Conservation (phyloP, 2,888 invertebrate species). For the Saturnia pavonia region DNA sequence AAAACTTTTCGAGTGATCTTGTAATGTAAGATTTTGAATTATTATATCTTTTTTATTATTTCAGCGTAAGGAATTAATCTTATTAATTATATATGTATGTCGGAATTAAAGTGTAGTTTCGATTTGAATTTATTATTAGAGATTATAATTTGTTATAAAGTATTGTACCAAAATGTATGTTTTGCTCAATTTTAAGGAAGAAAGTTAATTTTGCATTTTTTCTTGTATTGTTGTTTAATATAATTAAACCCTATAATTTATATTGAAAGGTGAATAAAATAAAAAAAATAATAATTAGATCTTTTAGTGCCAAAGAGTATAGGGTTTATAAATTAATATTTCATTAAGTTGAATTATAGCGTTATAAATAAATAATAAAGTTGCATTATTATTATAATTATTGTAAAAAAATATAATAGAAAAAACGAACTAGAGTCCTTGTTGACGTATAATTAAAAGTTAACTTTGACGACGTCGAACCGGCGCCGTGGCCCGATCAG, state of each 20-base stretch:
- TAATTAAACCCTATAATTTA: not conserved
- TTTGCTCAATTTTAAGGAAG: not conserved
- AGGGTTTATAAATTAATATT: slow-evolving; percentile 74
- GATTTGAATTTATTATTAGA: not conserved
- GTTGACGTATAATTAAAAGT: slow-evolving; percentile 64
- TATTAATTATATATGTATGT: slow-evolving; percentile 16
- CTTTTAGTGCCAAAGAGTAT: slow-evolving; percentile 77
- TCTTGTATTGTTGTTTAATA: not conserved
- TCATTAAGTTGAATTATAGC: slow-evolving; percentile 74
- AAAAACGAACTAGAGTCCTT: slow-evolving; percentile 78
- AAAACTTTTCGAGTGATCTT: slow-evolving; percentile 30
- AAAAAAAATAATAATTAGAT: slow-evolving; percentile 62
- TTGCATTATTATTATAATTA: slow-evolving; percentile 54
- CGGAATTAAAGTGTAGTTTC: no score
- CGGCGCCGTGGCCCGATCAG: slow-evolving; percentile 63
- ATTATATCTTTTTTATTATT: not conserved
- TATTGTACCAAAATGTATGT: no score
- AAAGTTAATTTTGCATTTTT: not conserved
- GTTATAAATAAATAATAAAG: slow-evolving; percentile 63
- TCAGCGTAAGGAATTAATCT: slow-evolving; percentile 22
- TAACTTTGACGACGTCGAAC: slow-evolving; percentile 58
- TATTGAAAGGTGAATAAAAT: slow-evolving; percentile 26
- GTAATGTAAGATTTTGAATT: slow-evolving; percentile 19
- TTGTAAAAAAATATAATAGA: slow-evolving; percentile 68
- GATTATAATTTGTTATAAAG: no score